Conservation (phyloP, 2,797 vertebrate species). For the Myotis pilosus region DNA sequence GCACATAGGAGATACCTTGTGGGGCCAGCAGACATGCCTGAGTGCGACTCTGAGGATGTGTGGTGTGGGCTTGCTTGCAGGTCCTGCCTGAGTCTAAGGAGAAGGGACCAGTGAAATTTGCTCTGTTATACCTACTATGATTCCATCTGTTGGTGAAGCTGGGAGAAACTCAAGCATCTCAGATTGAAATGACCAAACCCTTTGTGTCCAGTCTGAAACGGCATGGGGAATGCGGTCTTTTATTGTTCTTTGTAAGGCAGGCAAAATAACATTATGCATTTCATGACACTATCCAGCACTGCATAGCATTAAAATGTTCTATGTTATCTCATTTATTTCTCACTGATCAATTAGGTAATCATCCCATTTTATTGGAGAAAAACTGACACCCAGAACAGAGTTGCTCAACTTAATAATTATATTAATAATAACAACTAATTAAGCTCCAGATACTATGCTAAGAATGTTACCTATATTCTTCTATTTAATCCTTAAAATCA, state of each 20-base stretch:
- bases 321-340: background rate
- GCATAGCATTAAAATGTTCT: background rate
- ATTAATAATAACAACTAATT: background rate
- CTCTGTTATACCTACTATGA: background rate
- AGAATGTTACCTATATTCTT: background rate
- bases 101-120: background rate
- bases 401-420: background rate
- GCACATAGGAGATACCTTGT: background rate
- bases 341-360: background rate
- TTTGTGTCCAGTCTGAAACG: background rate
- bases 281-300: background rate
- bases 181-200: background rate
- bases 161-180: background rate
- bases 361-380: background rate
- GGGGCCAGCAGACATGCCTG: background rate
- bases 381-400: background rate
- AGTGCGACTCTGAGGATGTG: background rate
- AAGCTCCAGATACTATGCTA: background rate
- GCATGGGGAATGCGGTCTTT: background rate
- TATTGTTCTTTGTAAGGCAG: background rate
- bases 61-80: background rate
- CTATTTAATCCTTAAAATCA: constrained; percentile 44
- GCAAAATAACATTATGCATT: background rate
- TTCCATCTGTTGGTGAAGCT: background rate
- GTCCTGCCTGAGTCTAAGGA: background rate